A percentile compares a stretch with the other conserved stretches of the same genome.
Evolutionary conservation across 2,888 invertebrate genomes (phyloP).

Genomic region (Oscheius myriophilus): DNA sequence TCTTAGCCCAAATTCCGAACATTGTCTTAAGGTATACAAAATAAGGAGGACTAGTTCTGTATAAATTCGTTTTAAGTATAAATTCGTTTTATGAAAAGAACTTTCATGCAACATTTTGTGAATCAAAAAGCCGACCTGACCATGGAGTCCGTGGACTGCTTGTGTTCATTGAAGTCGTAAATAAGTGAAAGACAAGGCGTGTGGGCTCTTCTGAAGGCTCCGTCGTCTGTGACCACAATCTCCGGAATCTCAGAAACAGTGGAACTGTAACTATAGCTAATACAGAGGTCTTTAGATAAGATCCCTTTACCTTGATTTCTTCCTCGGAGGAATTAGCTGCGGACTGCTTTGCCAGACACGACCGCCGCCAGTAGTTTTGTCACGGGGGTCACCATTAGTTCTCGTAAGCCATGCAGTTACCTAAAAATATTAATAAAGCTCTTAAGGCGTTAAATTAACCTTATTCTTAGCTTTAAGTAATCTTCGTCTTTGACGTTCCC

Average conservation of each 20-base stretch:
- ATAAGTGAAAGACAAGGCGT: constrained; percentile 65
- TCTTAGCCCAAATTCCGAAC: no score
- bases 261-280: constrained; percentile 46
- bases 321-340: constrained; percentile 44
- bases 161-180: constrained; percentile 61
- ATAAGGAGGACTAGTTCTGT: no score
- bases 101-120: no score
- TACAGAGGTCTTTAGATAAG: not conserved
- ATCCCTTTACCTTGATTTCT: constrained; percentile 28
- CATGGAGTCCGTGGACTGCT: constrained; percentile 21
- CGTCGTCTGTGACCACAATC: constrained; percentile 65
- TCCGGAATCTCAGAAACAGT: constrained; percentile 64
- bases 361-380: constrained; percentile 22
- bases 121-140: constrained; percentile 5
- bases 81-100: no score
- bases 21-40: no score
- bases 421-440: constrained; percentile 32
- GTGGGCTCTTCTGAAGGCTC: constrained; percentile 41
- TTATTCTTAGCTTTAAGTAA: constrained; percentile 44
- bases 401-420: constrained; percentile 64
- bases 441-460: constrained; percentile 1
- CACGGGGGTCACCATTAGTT: constrained; percentile 34
- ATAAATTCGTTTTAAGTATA: no score
- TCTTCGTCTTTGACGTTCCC: constrained; percentile 61
- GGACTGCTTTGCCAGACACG: constrained; percentile 48